Percentiles rank a stretch among this genome's conserved stretches.
Conservation (phyloP, 2,888 invertebrate species). For the Drosophila anomalata region DNA sequence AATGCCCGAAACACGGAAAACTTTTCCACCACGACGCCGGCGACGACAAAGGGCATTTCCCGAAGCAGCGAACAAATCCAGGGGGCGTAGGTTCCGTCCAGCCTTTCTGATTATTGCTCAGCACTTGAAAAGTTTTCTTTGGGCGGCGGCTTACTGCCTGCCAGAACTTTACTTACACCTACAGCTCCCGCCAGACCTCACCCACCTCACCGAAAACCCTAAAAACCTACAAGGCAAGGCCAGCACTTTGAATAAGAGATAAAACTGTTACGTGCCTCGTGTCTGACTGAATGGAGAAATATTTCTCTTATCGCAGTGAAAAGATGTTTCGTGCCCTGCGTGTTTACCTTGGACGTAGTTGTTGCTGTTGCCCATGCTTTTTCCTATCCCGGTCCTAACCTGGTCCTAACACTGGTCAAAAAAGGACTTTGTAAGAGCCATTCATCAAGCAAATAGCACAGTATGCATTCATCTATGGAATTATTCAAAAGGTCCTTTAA, state of each 20-base stretch:
- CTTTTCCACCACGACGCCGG: conserved; percentile 50
- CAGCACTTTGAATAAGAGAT: conserved; percentile 75
- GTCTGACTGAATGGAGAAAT: conserved; percentile 69
- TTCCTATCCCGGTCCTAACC: neutral
- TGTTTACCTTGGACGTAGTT: conserved; percentile 61
- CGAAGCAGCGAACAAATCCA: neutral
- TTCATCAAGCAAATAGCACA: no score
- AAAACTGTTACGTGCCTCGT: conserved; percentile 74
- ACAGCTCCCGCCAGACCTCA: neutral
- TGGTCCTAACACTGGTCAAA: conserved; percentile 1
- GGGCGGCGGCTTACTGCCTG: conserved; percentile 33
- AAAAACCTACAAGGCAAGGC: conserved; percentile 35
- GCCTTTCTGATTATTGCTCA: conserved; percentile 76
- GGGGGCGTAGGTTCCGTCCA: conserved; percentile 50
- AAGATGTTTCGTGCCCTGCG: conserved; percentile 74
- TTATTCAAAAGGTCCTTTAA: no score
- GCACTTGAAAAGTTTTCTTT: conserved; percentile 76
- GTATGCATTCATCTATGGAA: no score
- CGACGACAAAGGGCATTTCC: conserved; percentile 9
- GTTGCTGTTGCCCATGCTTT: conserved; percentile 7
- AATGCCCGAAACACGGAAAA: conserved; percentile 67
- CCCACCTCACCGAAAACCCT: neutral
- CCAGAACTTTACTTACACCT: conserved; percentile 37
- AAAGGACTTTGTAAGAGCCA: neutral
- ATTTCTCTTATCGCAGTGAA: conserved; percentile 73